Conservation (phyloP, 2,113 vertebrate species). For the Polypterus bichir region DNA sequence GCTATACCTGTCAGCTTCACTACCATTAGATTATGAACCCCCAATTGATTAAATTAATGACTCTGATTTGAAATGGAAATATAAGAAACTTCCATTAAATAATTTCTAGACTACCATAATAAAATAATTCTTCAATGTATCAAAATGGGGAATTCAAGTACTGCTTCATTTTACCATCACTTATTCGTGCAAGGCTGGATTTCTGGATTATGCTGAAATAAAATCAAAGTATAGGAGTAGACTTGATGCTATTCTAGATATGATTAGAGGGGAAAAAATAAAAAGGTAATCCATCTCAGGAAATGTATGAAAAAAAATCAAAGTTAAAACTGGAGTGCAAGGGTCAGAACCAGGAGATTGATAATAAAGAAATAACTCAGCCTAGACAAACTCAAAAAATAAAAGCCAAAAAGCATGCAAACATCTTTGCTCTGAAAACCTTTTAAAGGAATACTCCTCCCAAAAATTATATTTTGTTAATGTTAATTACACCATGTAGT, state of each 20-base stretch:
- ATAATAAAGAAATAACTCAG: too few species aligned
- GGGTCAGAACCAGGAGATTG: too few species aligned
- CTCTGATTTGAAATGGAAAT: conserved; percentile 3
- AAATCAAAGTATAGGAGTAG: conserved; percentile 34
- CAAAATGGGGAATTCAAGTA: conserved; percentile 17
- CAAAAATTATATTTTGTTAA: too few species aligned
- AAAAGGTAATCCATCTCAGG: too few species aligned
- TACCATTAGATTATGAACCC: conserved; percentile 26
- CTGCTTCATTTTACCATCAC: conserved; percentile 31
- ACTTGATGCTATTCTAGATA: conserved; percentile 30
- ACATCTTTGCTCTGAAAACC: too few species aligned
- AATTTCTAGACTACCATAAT: conserved; percentile 11
- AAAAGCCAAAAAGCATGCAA: too few species aligned
- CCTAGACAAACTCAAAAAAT: too few species aligned
- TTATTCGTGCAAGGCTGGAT: conserved; percentile 30
- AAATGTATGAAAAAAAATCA: too few species aligned
- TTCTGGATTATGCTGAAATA: conserved; percentile 30
- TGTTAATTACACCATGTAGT: too few species aligned
- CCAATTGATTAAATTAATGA: conserved; percentile 32
- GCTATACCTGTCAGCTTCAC: conserved; percentile 23
- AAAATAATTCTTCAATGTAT: conserved; percentile 26
- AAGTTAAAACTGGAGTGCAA: too few species aligned
- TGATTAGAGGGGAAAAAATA: conserved; percentile 3
- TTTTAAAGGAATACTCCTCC: too few species aligned
- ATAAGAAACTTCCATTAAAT: conserved; percentile 29